Evolutionary conservation across 2,797 vertebrate genomes (phyloP).

Genomic region (Falco naumanni): DNA sequence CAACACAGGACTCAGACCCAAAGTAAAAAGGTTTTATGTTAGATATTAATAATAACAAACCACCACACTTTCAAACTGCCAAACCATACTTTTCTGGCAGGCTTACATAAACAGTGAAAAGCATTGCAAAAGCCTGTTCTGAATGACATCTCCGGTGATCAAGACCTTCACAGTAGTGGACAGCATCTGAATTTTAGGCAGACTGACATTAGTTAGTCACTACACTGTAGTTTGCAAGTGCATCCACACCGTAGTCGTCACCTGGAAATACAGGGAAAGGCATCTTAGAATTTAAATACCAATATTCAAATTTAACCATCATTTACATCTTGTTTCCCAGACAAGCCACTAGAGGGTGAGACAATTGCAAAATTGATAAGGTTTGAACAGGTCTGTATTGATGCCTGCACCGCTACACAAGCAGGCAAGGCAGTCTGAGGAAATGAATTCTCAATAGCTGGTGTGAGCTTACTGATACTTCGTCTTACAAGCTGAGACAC

Average conservation of each 20-base stretch:
- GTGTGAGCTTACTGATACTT: neutral
- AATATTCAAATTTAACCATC: neutral
- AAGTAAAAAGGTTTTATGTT: neutral
- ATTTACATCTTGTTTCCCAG: conserved; percentile 27
- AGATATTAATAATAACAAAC: neutral
- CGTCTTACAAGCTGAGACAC: neutral
- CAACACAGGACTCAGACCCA: neutral
- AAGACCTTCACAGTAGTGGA: neutral
- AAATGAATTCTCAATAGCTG: neutral
- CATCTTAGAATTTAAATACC: neutral
- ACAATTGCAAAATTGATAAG: conserved; percentile 31
- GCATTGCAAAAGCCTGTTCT: neutral
- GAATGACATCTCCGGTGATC: neutral
- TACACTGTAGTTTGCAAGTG: neutral
- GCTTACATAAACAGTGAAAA: neutral
- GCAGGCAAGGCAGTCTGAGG: neutral
- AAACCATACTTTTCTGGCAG: neutral
- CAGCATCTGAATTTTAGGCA: neutral
- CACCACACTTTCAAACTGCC: neutral
- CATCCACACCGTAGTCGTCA: neutral
- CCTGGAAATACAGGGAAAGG: neutral
- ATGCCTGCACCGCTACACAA: rapidly evolving
- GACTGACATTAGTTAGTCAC: neutral
- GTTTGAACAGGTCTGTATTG: neutral
- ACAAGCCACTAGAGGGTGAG: conserved; percentile 61